A percentile compares a stretch with the other conserved stretches of the same genome.
Evolutionary conservation across 2,113 vertebrate species (phyloP).

Genomic region (Sminthopsis crassicaudata): DNA sequence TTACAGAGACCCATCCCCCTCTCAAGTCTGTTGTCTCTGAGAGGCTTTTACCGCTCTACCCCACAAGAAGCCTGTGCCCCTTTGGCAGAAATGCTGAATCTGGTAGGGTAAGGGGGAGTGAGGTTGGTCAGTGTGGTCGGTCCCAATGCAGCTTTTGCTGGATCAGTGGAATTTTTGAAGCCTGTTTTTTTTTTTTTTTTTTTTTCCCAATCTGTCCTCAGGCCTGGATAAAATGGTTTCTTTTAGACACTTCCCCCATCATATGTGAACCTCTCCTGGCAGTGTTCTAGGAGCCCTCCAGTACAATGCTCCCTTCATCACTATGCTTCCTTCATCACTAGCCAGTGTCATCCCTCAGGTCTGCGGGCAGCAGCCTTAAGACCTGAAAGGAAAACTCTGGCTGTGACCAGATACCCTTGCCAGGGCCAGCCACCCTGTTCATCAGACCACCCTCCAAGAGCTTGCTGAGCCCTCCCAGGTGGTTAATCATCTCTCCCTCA

Average conservation of each 20-base stretch:
- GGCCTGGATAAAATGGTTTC: neutral
- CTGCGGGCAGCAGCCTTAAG: neutral
- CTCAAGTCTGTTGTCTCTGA: neutral
- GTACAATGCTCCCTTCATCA: neutral
- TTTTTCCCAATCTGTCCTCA: neutral
- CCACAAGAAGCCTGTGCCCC: neutral
- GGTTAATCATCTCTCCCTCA: slow-evolving; percentile 70
- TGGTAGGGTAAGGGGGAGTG: neutral
- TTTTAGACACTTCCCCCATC: neutral
- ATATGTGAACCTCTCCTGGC: neutral
- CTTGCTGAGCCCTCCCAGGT: slow-evolving; percentile 43
- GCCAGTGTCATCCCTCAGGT: neutral
- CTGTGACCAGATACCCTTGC: neutral
- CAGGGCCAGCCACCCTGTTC: slow-evolving; percentile 17
- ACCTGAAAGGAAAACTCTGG: neutral
- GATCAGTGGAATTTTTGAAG: neutral
- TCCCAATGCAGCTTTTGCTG: neutral
- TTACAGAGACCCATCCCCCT: neutral
- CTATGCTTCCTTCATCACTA: neutral
- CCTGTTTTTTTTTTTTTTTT: neutral
- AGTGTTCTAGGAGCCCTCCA: neutral
- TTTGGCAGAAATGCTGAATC: neutral
- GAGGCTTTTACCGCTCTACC: neutral
- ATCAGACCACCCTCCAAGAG: slow-evolving; percentile 48
- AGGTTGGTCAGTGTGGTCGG: neutral